phyloP scores from a whole-genome alignment of 2,888 invertebrate genomes.

The Agrotis ipsilon region DNA sequence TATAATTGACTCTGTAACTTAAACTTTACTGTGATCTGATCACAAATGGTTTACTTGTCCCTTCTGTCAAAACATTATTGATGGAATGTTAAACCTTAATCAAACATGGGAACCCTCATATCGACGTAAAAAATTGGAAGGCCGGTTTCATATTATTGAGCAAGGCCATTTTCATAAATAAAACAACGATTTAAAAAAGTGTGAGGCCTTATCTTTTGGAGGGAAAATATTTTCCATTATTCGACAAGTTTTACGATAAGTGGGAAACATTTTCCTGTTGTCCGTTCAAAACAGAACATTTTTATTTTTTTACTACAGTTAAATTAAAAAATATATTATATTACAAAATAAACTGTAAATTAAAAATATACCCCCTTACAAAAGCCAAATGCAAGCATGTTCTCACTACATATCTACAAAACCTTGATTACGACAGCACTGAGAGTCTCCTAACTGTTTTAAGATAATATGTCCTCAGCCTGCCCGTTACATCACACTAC shows the following conservation, averaged over 20 bases:
- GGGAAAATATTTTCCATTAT: conserved; percentile 33
- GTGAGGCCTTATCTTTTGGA: conserved; percentile 19
- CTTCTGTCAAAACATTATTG: conserved; percentile 36
- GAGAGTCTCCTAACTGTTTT: no score
- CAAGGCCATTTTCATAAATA: conserved; percentile 44
- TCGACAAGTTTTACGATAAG: conserved; percentile 51
- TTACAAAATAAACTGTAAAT: no score
- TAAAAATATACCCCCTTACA: no score
- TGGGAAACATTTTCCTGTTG: conserved; percentile 24
- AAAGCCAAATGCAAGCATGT: no score
- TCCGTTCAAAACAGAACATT: conserved; percentile 11
- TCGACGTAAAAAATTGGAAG: conserved; percentile 24
- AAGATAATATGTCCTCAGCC: no score
- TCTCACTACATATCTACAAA: no score
- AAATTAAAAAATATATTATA: conserved; percentile 15
- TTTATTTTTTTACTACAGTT: conserved; percentile 19
- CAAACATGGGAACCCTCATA: conserved; percentile 30
- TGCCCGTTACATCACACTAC: no score
- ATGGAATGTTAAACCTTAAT: conserved; percentile 50
- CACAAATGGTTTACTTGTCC: conserved; percentile 1
- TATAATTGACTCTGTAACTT: conserved; percentile 3
- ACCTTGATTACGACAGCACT: no score
- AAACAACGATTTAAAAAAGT: conserved; percentile 48
- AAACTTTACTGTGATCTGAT: background rate
- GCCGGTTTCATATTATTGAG: conserved; percentile 17